Evolutionary conservation across 37 sponge, comb jelly and placozoan genomes (phyloP).

Genomic region (Spongilla lacustris): DNA sequence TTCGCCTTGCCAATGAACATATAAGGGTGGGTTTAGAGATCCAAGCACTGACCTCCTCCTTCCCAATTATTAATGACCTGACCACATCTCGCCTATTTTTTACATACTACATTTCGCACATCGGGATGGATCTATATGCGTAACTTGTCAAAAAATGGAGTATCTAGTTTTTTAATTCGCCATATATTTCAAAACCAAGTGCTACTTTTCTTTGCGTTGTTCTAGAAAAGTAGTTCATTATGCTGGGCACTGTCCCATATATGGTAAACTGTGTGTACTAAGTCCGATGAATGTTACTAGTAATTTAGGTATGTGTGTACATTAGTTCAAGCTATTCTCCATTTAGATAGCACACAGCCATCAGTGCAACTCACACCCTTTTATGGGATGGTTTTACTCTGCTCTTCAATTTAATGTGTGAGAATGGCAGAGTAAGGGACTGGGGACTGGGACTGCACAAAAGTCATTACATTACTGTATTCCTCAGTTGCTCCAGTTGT

Average conservation of each 20-base stretch:
- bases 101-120: too few relatives aligned
- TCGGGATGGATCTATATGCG: too few relatives aligned
- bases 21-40: constrained; percentile 6
- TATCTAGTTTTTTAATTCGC: too few relatives aligned
- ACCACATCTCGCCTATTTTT: background rate
- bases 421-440: constrained; percentile 23
- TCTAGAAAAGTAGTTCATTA: too few relatives aligned
- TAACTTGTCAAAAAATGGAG: too few relatives aligned
- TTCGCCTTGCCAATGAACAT: background rate
- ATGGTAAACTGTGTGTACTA: too few relatives aligned
- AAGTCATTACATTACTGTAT: background rate
- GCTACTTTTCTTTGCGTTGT: too few relatives aligned
- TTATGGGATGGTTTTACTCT: constrained; percentile 77
- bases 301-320: too few relatives aligned
- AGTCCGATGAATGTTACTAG: too few relatives aligned
- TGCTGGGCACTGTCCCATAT: too few relatives aligned
- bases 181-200: too few relatives aligned
- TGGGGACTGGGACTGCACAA: background rate
- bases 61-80: background rate
- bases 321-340: too few relatives aligned
- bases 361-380: constrained; percentile 49
- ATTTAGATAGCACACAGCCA: constrained; percentile 43
- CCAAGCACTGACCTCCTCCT: background rate
- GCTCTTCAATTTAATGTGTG: constrained; percentile 61
- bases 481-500: constrained; percentile 48